Evolutionary conservation across 2,797 vertebrate species (phyloP).

Genomic region (Allochrocebus solatus): DNA sequence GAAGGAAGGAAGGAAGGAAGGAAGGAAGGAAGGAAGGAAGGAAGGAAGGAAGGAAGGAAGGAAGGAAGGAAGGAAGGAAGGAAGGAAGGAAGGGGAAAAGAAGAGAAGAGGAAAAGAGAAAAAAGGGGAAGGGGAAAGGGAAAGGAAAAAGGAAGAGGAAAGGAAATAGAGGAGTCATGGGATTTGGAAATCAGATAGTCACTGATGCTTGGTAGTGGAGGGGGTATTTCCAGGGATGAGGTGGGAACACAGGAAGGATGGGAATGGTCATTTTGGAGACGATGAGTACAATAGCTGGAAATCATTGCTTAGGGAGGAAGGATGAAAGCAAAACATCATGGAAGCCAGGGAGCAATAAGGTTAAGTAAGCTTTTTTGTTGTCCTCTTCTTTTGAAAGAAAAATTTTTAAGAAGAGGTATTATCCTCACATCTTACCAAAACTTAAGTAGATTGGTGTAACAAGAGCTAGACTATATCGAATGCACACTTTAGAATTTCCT

Average conservation of each 20-base stretch:
- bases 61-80: fast-evolving
- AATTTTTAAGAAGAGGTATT: background rate
- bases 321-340: background rate
- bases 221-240: background rate
- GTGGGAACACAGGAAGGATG: background rate
- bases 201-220: background rate
- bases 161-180: too few species aligned
- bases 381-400: background rate
- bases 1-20: fast-evolving
- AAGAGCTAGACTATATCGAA: background rate
- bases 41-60: fast-evolving
- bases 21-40: fast-evolving
- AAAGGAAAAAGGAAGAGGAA: too few species aligned
- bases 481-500: background rate
- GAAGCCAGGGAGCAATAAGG: background rate
- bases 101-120: fast-evolving
- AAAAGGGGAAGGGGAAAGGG: too few species aligned
- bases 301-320: background rate
- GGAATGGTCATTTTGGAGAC: fast-evolving
- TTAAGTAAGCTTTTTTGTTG: background rate
- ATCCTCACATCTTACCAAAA: background rate
- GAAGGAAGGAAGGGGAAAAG: fast-evolving
- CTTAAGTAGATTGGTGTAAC: background rate
- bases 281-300: background rate
- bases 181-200: background rate